Evolutionary conservation across 2,797 vertebrate genomes (phyloP), one percentile per base, ranked within the genome.

Genomic region (Triplophysa bombifrons): DNA sequence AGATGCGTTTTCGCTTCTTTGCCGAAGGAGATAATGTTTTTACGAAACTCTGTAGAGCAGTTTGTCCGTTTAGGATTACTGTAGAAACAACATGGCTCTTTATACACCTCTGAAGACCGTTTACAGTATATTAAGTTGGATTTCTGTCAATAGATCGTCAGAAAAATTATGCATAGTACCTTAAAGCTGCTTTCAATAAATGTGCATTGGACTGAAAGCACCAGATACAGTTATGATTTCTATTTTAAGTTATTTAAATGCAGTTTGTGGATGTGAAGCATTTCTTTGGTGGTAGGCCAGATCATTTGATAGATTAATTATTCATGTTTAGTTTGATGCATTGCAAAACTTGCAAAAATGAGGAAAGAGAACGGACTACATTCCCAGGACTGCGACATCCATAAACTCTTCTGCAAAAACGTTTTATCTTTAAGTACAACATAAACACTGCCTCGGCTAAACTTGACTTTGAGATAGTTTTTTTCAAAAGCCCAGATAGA

Each of bases 291-390:
- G 66, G 50, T 12, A 76, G 14, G 27, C 34, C 8, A 58, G 16
- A 50, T 41, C 20, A 46, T 46, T 19, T 58, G 65, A 46, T 16
- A 48, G 38, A 76, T 76, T 60, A 69, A 77, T 60, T 13, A 77
- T 50, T 77, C 19, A 77, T 77, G 25, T 50, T 61, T 41, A 58
- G 51, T 46, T 25, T 76, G 66, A 38, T 67, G 41, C 20, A 48
- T 68, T 76, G 55, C 74, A 68, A 48, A 76, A 58, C 17, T 76
- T 53, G 7, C n/a, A 44, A 75, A 66, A 66, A 4, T 51, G 12
- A 64, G 48, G 38, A 65, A 76, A 56, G 34, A 66, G 25, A 41
- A 44, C 20, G 19, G 11, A 56, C 10, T 27, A 0, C 11, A 67
- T n/a, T 76, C 34, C 20, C 58, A 69, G 55, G 50, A 30, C 65